Evolutionary conservation across 2,113 vertebrate genomes (phyloP).

Genomic region (Nibea coibor): DNA sequence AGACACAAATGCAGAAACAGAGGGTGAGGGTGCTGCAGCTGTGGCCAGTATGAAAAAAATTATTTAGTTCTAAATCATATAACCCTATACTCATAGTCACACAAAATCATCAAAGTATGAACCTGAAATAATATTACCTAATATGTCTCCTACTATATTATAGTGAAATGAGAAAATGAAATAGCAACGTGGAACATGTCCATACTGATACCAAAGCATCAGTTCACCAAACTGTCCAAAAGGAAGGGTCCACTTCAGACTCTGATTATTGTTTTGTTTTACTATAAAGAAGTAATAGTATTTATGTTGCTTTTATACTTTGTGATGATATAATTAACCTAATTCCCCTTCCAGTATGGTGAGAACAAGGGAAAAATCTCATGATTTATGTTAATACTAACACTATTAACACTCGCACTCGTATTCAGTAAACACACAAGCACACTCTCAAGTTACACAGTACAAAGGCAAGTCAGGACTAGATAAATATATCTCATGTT

Average conservation of each 20-base stretch:
- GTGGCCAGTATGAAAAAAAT: too few relatives aligned
- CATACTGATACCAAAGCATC: too few relatives aligned
- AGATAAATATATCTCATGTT: not conserved
- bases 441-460: not conserved
- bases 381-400: not conserved
- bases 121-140: too few relatives aligned
- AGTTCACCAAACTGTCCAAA: not conserved
- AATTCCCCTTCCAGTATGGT: not conserved
- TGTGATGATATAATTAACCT: not conserved
- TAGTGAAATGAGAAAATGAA: too few relatives aligned
- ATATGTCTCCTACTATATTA: too few relatives aligned
- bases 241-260: not conserved
- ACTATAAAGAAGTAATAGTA: not conserved
- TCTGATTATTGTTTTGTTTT: not conserved
- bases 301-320: not conserved
- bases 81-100: too few relatives aligned
- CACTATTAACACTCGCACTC: too few relatives aligned
- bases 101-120: too few relatives aligned
- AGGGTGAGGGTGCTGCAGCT: too few relatives aligned
- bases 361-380: not conserved
- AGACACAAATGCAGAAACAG: too few relatives aligned
- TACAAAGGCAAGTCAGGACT: slow-evolving; percentile 8
- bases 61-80: too few relatives aligned
- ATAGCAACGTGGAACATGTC: too few relatives aligned
- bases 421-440: not conserved